These are phyloP conservation scores for Gallinago media DNA, from an alignment of 2,113 vertebrate genomes.

Conservation along the genomic window DNA sequence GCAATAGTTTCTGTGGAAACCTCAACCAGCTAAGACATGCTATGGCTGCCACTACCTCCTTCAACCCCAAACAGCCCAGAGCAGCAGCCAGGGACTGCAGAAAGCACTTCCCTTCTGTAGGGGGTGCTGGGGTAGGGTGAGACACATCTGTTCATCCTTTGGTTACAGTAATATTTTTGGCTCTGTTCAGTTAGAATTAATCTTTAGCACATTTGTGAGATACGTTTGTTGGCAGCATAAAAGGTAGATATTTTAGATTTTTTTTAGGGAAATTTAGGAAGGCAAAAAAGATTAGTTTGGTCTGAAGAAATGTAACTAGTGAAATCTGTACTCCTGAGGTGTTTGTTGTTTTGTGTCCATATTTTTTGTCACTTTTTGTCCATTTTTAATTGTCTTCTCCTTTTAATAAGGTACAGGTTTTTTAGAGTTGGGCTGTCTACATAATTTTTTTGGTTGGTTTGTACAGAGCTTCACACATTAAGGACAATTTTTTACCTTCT, in stretches of 20 bases:
- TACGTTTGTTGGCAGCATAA: neutral
- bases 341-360: neutral
- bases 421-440: neutral
- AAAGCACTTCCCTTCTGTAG: neutral
- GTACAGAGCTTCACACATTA: neutral
- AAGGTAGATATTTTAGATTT: neutral
- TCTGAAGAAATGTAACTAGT: neutral
- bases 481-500: neutral
- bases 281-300: neutral
- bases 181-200: neutral
- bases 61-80: neutral
- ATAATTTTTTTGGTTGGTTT: neutral
- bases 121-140: rapidly evolving
- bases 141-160: neutral
- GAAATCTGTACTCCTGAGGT: neutral
- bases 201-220: neutral
- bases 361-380: neutral
- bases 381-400: neutral
- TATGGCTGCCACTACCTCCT: neutral
- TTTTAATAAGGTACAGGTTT: neutral
- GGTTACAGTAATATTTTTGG: neutral
- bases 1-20: neutral
- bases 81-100: neutral
- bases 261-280: neutral
- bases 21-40: neutral